Percentiles rank a stretch among this genome's conserved stretches.
These are phyloP conservation scores for Tipula helvola DNA, from an alignment of 2,888 invertebrate genomes.

Conservation along the genomic window DNA sequence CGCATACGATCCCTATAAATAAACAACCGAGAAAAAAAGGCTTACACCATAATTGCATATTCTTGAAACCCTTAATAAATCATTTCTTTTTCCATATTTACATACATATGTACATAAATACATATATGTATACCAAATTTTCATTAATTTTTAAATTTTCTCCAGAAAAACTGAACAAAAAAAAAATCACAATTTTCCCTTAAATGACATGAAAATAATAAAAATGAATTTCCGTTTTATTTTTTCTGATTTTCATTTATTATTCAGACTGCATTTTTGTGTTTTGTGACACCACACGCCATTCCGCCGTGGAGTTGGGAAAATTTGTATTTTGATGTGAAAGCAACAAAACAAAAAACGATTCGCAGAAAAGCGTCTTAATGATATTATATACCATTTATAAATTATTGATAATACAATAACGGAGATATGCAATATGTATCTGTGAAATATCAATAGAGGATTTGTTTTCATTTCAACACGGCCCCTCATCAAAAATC, in stretches of 20 bases:
- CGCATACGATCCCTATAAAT: background rate
- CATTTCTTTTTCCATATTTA: background rate
- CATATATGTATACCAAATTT: background rate
- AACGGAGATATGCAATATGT: background rate
- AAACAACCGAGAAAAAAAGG: background rate
- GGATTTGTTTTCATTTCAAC: background rate
- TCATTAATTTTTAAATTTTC: background rate
- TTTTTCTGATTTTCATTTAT: background rate
- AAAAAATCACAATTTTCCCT: background rate
- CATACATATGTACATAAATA: background rate
- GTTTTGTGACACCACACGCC: background rate
- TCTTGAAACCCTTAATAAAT: background rate
- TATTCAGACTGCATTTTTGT: background rate
- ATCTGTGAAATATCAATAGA: slow-evolving; percentile 4
- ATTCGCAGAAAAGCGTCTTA: background rate
- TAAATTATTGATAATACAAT: background rate
- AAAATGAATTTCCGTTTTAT: background rate
- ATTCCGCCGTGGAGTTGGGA: background rate
- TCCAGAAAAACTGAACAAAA: background rate
- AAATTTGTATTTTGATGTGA: background rate
- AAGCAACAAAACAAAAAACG: background rate
- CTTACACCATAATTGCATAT: background rate
- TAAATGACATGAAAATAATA: background rate
- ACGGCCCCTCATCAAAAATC: background rate
- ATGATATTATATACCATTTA: background rate